phyloP scores from a whole-genome alignment of 2,888 invertebrate genomes.

The Megalurothrips usitatus region DNA sequence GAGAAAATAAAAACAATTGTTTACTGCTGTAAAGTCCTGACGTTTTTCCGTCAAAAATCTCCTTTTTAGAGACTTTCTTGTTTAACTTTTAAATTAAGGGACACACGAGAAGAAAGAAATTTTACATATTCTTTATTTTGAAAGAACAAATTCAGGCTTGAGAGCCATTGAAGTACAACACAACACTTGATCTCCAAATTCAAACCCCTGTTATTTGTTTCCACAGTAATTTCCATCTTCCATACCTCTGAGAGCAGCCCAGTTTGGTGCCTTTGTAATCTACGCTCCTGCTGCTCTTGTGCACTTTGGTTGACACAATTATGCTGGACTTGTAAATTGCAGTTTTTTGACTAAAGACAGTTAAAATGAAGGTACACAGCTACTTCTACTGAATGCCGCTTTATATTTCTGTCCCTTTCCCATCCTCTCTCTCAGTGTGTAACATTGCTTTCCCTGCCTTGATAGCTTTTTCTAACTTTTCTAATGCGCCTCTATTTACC shows the following conservation, averaged over 20 bases:
- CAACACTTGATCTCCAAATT: too few relatives aligned
- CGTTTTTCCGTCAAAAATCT: too few relatives aligned
- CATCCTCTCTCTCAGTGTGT: neutral
- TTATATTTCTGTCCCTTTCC: neutral
- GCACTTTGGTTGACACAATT: neutral
- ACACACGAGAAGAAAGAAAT: too few relatives aligned
- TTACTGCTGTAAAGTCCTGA: too few relatives aligned
- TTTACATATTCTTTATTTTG: too few relatives aligned
- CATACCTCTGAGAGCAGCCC: neutral
- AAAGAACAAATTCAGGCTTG: too few relatives aligned
- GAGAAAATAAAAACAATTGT: too few relatives aligned
- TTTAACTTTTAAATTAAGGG: too few relatives aligned
- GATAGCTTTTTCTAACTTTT: neutral
- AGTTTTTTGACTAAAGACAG: neutral
- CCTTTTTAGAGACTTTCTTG: neutral
- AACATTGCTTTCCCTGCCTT: too few relatives aligned
- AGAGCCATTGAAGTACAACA: too few relatives aligned
- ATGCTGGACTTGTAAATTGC: neutral
- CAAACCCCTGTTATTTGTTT: neutral
- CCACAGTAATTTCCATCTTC: neutral
- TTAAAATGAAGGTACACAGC: constrained; percentile 8
- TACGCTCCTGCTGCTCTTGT: too few relatives aligned
- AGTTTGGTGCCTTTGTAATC: neutral
- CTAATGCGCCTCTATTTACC: neutral
- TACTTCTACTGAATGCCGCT: neutral